phyloP scores from a whole-genome alignment of 2,113 vertebrate genomes.

The Centrocercus urophasianus region DNA sequence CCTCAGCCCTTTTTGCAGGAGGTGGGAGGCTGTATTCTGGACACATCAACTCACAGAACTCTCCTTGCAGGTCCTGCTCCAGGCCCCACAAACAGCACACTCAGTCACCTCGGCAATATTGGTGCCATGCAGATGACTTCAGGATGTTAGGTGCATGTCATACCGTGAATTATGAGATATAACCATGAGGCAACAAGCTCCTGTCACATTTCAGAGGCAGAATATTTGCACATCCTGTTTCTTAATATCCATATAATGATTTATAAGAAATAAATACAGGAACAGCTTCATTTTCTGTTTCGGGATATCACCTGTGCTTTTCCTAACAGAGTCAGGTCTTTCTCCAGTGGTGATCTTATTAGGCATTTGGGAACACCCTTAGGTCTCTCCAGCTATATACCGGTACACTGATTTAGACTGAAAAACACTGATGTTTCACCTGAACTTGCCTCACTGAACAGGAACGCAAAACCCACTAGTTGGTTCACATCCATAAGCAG shows the following conservation, averaged over 20 bases:
- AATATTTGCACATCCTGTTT: neutral
- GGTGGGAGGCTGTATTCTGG: neutral
- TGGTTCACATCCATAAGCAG: neutral
- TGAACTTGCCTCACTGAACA: neutral
- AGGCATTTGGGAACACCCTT: neutral
- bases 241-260: neutral
- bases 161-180: neutral
- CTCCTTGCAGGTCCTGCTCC: neutral
- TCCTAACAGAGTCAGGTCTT: neutral
- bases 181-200: neutral
- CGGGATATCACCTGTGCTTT: neutral
- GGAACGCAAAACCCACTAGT: neutral
- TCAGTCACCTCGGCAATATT: neutral
- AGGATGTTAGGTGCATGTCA: neutral
- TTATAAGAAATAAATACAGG: neutral
- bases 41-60: rapidly evolving
- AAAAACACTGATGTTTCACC: neutral
- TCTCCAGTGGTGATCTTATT: neutral
- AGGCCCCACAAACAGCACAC: neutral
- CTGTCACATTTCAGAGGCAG: neutral
- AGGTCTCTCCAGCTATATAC: neutral
- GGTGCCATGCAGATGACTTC: rapidly evolving
- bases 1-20: neutral
- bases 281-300: neutral
- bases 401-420: neutral